These are phyloP conservation scores for Drosophila eugracilis DNA, from an alignment of 1,140 invertebrate genomes.

Conservation along the genomic window DNA sequence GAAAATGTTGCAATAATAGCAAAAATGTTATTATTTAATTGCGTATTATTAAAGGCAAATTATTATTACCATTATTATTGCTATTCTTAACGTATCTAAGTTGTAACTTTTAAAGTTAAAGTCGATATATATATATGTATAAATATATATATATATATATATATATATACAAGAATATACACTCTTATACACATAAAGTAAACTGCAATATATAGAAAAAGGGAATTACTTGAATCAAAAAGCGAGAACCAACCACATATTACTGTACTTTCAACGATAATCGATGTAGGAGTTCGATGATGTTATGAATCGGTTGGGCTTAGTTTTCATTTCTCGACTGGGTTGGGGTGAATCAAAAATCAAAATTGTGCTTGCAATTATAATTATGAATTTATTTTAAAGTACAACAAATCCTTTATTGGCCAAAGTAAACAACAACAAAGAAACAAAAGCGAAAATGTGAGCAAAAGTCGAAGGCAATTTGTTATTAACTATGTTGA, in stretches of 20 bases:
- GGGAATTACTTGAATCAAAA: constrained; percentile 76
- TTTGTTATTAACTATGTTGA: constrained; percentile 75
- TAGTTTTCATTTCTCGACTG: constrained; percentile 28
- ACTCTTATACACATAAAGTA: constrained; percentile 57
- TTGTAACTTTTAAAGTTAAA: constrained; percentile 80
- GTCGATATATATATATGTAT: constrained; percentile 59
- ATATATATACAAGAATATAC: constrained; percentile 54
- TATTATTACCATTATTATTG: constrained; percentile 73
- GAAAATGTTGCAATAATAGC: constrained; percentile 79
- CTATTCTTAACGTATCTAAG: constrained; percentile 73
- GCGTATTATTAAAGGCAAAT: constrained; percentile 75
- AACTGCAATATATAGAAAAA: constrained; percentile 81
- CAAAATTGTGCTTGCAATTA: constrained; percentile 78
- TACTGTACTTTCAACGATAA: constrained; percentile 43
- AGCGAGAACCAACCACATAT: constrained; percentile 36
- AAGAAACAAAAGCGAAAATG: constrained; percentile 30
- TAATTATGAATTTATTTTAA: constrained; percentile 80
- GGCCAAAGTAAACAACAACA: constrained; percentile 63
- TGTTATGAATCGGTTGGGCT: constrained; percentile 38
- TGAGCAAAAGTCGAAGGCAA: constrained; percentile 46
- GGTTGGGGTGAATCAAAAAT: constrained; percentile 50
- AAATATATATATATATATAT: constrained; percentile 36
- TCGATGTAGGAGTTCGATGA: constrained; percentile 30
- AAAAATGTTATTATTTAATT: constrained; percentile 82
- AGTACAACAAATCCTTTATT: constrained; percentile 80